Conservation (phyloP, 2,113 vertebrate genomes). For the Pionites leucogaster region DNA sequence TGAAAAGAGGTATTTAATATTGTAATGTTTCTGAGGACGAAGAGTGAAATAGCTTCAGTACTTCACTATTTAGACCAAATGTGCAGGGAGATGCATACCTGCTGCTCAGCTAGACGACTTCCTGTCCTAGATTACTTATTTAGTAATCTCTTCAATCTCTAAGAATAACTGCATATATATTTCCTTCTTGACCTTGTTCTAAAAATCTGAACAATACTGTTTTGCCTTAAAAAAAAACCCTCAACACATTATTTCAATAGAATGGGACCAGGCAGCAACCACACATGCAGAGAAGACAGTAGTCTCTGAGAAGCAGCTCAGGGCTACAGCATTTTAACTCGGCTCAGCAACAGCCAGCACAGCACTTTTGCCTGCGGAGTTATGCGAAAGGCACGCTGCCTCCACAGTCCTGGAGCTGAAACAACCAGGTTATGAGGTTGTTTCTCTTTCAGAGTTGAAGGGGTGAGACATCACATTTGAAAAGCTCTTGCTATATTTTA, state of each 20-base stretch:
- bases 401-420: not conserved
- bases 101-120: not conserved
- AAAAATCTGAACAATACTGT: not conserved
- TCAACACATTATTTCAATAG: not conserved
- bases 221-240: not conserved
- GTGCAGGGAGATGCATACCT: not conserved
- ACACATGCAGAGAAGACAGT: not conserved
- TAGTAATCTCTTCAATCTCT: not conserved
- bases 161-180: not conserved
- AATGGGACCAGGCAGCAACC: not conserved
- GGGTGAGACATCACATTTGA: not conserved
- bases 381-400: rapidly evolving
- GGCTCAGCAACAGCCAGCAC: not conserved
- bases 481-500: not conserved
- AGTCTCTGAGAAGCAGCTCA: not conserved
- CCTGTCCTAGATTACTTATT: not conserved
- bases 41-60: not conserved
- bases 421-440: not conserved
- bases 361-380: not conserved
- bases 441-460: not conserved
- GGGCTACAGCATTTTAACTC: not conserved
- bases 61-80: not conserved
- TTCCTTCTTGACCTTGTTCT: not conserved
- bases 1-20: not conserved
- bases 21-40: not conserved